phyloP scores from a whole-genome alignment of 1,140 invertebrate genomes.

The Meloidogyne floridensis region DNA sequence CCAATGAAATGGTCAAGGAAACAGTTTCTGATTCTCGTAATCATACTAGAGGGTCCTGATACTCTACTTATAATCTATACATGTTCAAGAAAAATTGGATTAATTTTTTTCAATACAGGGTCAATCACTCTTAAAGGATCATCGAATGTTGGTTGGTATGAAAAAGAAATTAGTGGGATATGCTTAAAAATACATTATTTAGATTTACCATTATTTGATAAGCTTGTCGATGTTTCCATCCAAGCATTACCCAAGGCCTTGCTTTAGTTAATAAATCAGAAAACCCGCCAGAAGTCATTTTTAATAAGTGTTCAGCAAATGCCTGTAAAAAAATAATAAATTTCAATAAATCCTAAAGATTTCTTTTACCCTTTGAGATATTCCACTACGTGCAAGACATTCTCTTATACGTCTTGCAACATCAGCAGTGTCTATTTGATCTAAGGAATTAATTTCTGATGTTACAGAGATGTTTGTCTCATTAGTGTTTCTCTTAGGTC shows the following conservation, averaged over 20 bases:
- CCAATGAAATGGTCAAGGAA: no score
- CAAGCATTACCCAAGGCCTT: conserved; percentile 93
- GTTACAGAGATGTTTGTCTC: neutral
- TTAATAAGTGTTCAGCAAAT: conserved; percentile 34
- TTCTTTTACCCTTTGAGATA: conserved; percentile 34
- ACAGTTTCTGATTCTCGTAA: no score
- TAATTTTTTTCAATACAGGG: no score
- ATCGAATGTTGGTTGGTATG: no score
- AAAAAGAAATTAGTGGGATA: no score
- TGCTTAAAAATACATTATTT: no score
- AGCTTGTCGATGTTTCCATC: conserved; percentile 90
- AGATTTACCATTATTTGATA: conserved; percentile 92
- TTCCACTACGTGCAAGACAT: conserved; percentile 33
- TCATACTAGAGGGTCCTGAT: no score
- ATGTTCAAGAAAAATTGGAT: no score
- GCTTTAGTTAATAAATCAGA: conserved; percentile 88
- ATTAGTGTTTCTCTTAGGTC: conserved; percentile 16
- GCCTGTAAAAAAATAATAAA: conserved; percentile 20
- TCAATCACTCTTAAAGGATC: no score
- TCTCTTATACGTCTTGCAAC: conserved; percentile 41
- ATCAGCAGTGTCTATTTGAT: conserved; percentile 45
- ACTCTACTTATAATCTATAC: no score
- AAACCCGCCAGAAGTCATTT: conserved; percentile 75
- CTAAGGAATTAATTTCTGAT: conserved; percentile 13
- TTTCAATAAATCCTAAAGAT: neutral